These are phyloP conservation scores for Zeuzera pyrina DNA, from an alignment of 2,888 invertebrate genomes.

Conservation along the genomic window DNA sequence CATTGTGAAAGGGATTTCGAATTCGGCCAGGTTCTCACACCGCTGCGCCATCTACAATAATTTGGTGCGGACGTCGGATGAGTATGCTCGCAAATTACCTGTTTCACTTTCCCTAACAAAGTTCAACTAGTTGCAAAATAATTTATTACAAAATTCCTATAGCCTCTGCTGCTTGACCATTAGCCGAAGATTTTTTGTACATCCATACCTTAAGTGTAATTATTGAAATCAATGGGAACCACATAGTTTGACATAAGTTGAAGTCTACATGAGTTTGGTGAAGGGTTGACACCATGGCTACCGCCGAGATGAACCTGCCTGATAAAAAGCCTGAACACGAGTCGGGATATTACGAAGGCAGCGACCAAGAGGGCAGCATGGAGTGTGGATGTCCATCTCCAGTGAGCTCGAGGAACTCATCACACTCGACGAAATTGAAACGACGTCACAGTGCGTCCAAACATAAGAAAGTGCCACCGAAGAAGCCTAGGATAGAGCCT, in stretches of 20 bases:
- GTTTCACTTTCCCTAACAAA: constrained; percentile 55
- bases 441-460: constrained; percentile 51
- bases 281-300: constrained; percentile 63
- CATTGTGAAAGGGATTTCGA: constrained; percentile 28
- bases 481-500: constrained; percentile 43
- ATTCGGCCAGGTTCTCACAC: constrained; percentile 27
- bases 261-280: constrained; percentile 53
- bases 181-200: no score
- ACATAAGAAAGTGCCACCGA: constrained; percentile 45
- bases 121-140: constrained; percentile 31
- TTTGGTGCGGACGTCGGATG: constrained; percentile 43
- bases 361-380: constrained; percentile 75
- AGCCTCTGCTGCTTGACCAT: background rate
- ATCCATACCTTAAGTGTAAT: no score
- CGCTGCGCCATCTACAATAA: constrained; percentile 51
- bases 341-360: constrained; percentile 88
- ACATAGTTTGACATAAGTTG: constrained; percentile 6
- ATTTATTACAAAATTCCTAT: no score
- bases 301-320: constrained; percentile 74
- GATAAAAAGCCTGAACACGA: constrained; percentile 82
- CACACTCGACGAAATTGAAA: constrained; percentile 50
- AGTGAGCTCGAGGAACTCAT: constrained; percentile 60
- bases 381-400: constrained; percentile 67
- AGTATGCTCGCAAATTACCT: constrained; percentile 47
- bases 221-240: no score